Conservation (phyloP, 2,888 invertebrate species). For the Dicyrtoma fusca region DNA sequence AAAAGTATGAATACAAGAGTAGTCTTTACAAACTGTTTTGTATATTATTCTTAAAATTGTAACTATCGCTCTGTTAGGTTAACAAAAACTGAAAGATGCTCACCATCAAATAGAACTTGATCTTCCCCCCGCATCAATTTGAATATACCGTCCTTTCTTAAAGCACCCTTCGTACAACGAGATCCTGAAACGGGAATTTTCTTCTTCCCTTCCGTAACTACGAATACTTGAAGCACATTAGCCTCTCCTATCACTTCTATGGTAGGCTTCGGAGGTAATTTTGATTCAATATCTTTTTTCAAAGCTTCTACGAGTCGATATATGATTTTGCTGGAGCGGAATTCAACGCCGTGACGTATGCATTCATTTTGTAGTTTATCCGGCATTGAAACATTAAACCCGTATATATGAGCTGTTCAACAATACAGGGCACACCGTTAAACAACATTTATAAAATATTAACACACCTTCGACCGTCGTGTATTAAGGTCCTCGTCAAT, state of each 20-base stretch:
- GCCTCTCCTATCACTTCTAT: constrained; percentile 86
- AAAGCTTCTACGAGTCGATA: constrained; percentile 90
- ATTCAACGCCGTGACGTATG: constrained; percentile 65
- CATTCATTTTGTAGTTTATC: constrained; percentile 61
- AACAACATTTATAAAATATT: constrained; percentile 2
- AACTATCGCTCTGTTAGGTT: neutral
- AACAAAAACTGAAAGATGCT: too few species aligned
- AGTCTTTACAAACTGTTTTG: neutral
- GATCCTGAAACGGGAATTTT: constrained; percentile 88
- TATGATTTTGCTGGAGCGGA: constrained; percentile 83
- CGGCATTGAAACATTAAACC: constrained; percentile 75
- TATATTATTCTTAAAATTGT: neutral
- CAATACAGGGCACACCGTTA: too few species aligned
- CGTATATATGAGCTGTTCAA: constrained; percentile 85
- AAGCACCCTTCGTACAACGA: constrained; percentile 75
- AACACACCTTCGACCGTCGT: too few species aligned
- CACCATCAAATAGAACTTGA: constrained; percentile 45
- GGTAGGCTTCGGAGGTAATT: constrained; percentile 72
- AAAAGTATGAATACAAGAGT: neutral
- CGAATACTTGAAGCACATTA: constrained; percentile 79
- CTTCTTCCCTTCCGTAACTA: constrained; percentile 76
- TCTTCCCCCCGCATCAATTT: constrained; percentile 63
- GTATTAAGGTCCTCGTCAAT: too few species aligned
- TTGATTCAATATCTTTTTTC: constrained; percentile 73
- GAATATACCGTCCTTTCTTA: constrained; percentile 71